A percentile compares a stretch with the other conserved stretches of the same genome.
Evolutionary conservation across 2,888 invertebrate genomes (phyloP).

Genomic region (Neoascia interrupta): DNA sequence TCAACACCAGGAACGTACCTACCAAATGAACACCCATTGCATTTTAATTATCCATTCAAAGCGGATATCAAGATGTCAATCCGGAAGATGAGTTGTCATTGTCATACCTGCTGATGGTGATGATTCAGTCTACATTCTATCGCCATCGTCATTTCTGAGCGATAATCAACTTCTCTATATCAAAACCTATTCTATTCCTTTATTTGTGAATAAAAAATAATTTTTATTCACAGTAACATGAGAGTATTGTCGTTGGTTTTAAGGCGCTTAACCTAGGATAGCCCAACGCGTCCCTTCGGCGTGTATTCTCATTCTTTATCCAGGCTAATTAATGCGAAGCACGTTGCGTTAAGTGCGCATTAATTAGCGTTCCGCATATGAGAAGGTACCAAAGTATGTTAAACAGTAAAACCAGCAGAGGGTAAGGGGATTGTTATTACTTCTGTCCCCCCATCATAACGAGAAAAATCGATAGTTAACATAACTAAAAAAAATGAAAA

Average conservation of each 20-base stretch:
- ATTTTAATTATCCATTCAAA: conserved; percentile 57
- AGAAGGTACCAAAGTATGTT: not conserved
- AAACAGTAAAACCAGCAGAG: conserved; percentile 5
- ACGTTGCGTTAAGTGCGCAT: conserved; percentile 61
- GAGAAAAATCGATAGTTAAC: conserved; percentile 50
- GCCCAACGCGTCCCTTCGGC: conserved; percentile 33
- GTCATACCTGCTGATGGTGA: conserved; percentile 59
- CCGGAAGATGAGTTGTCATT: conserved; percentile 66
- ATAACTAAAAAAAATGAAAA: conserved; percentile 26
- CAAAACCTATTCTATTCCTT: conserved; percentile 6
- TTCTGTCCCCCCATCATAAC: not conserved
- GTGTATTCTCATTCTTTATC: conserved; percentile 45
- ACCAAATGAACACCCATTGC: conserved; percentile 30
- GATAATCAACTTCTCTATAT: too few relatives aligned
- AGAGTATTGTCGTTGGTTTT: conserved; percentile 9
- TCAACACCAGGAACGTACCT: not conserved
- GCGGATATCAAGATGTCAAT: conserved; percentile 69
- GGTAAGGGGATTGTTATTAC: conserved; percentile 5
- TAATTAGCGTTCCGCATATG: conserved; percentile 45
- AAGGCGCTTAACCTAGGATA: conserved; percentile 49
- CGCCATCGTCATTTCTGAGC: conserved; percentile 32
- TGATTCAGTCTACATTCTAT: conserved; percentile 61
- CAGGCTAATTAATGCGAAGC: conserved; percentile 61
- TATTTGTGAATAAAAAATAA: conserved; percentile 22
- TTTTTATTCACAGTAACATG: conserved; percentile 37